Base-by-base conservation (phyloP, 1,140 invertebrate genomes). In the Bombyx mori region DNA sequence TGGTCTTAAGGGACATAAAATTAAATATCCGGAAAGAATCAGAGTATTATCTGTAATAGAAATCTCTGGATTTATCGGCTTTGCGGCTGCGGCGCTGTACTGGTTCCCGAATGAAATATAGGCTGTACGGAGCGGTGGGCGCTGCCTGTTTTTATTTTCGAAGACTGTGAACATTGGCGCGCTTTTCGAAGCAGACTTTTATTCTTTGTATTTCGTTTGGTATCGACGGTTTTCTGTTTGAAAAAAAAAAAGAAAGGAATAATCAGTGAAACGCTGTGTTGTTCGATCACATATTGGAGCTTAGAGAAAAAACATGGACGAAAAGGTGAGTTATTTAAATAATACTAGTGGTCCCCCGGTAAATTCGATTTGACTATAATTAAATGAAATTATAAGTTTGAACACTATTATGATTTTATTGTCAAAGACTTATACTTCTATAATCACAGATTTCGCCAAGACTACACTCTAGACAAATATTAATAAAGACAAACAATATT, bases 1-100 rank as follows among this genome's bases (percentile, higher is more conserved):
- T 54, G 26, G 42, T 42, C 42, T 43, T 35, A 44, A 53, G 43
- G 53, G 18, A 54, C 74, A 79, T 82, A 75, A 79, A 80, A 79
- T 82, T 82, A 82, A 82, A 82, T 79, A 82, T 75, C 72, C 69
- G 78, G 72, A 79, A 82, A 80, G 77, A 82, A 79, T 82, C 75
- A 70, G 68, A 66, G 65, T 71, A 68, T 71, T 82, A 82, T 82
- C 79, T 82, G 77, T 80, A 82, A 82, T 82, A 82, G 77, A 76
- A 80, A 82, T 82, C 79, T 80, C 62, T 69, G 77, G 76, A 82
- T 80, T 82, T 82, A 82, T 82, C 77, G 79, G 66, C 62, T 71
- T 68, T 71, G 73, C 65, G 68, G 77, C 63, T 60, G 69, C 57
- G 66, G 70, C 45, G 53, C 62, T 65, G 65, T 66, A 68, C 66